A percentile compares a stretch with the other conserved stretches of the same genome.
phyloP scores from a whole-genome alignment of 2,888 invertebrate genomes.

The Drosophila paucipuncta region DNA sequence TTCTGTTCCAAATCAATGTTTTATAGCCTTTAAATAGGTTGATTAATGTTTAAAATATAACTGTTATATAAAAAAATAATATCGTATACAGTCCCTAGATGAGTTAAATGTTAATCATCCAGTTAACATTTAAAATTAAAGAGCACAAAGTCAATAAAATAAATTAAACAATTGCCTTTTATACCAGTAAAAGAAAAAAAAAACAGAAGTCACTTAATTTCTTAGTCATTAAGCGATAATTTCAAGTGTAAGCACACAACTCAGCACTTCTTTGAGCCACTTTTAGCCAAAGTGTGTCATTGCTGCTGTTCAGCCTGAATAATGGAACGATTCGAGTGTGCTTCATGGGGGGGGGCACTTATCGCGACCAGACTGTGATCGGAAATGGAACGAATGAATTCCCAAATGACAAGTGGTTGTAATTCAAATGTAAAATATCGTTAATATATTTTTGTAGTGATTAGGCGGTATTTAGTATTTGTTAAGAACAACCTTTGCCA shows the following conservation, averaged over 20 bases:
- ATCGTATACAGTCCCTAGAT: not conserved
- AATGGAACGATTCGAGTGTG: conserved; percentile 10
- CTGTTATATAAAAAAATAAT: no score
- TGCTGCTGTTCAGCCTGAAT: not conserved
- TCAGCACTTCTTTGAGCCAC: conserved; percentile 31
- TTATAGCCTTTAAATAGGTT: no score
- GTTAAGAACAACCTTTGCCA: conserved; percentile 77
- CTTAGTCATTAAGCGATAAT: conserved; percentile 24
- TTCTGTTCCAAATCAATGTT: no score
- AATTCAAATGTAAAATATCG: conserved; percentile 35
- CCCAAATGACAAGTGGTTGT: conserved; percentile 2
- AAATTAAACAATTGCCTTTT: not conserved
- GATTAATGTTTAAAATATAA: no score
- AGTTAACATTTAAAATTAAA: not conserved
- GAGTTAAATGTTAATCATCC: not conserved
- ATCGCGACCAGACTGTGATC: conserved; percentile 14
- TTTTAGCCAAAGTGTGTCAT: conserved; percentile 30
- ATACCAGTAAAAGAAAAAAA: not conserved
- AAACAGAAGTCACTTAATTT: conserved; percentile 1
- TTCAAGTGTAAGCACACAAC: conserved; percentile 17
- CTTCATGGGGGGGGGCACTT: conserved; percentile 34
- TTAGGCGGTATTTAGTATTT: conserved; percentile 48
- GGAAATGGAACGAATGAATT: conserved; percentile 10
- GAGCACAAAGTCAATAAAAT: not conserved
- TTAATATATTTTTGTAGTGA: conserved; percentile 53